phyloP scores from a whole-genome alignment of 2,888 invertebrate genomes.

The Choristoneura rosaceana region DNA sequence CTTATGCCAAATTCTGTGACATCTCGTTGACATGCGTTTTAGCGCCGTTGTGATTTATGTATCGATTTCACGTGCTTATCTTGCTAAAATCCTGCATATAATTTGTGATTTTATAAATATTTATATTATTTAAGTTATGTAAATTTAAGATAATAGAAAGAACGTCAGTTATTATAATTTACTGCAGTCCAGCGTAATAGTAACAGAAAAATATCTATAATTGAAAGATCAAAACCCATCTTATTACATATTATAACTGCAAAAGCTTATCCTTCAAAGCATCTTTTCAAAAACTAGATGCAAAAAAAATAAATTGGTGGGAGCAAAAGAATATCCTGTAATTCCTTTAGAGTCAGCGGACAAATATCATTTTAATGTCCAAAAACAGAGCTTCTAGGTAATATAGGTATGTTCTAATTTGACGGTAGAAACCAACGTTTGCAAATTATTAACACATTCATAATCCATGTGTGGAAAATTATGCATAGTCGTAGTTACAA shows the following conservation, averaged over 20 bases:
- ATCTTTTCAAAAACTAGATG: too few species aligned
- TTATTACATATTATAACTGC: background rate
- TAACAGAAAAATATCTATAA: too few species aligned
- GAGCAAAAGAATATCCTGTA: background rate
- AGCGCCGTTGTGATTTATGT: slow-evolving; percentile 1
- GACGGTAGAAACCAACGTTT: background rate
- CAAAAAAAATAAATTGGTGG: too few species aligned
- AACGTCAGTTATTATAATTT: background rate
- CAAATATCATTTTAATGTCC: background rate
- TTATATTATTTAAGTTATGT: background rate
- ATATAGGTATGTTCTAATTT: background rate
- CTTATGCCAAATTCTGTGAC: slow-evolving; percentile 29
- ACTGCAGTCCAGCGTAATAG: too few species aligned
- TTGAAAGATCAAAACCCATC: background rate
- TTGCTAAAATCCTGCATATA: background rate
- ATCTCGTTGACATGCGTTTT: slow-evolving; percentile 15
- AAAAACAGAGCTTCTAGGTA: background rate
- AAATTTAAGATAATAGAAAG: background rate
- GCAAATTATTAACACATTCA: background rate
- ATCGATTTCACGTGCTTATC: background rate
- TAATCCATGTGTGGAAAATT: background rate
- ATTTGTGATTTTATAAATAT: background rate
- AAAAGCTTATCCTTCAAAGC: background rate
- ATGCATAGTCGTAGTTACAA: background rate
- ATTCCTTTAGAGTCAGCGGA: background rate